Percentiles rank a stretch among this genome's conserved stretches.
Conservation (phyloP, 2,888 invertebrate genomes). For the Phasia obesa region DNA sequence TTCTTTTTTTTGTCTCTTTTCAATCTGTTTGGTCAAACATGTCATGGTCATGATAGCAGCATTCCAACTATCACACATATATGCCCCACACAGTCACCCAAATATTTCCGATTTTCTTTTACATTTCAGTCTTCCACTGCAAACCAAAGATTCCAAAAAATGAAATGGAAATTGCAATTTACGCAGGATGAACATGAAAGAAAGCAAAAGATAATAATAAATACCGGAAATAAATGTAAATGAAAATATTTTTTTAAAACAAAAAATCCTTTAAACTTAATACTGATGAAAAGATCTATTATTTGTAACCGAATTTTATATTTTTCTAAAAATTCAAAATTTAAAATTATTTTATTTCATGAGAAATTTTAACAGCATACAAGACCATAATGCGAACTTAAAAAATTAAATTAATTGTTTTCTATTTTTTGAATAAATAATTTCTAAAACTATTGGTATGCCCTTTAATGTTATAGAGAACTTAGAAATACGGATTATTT, state of each 20-base stretch:
- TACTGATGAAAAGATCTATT: too few relatives aligned
- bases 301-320: too few relatives aligned
- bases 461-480: too few relatives aligned
- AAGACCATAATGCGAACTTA: too few relatives aligned
- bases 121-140: neutral
- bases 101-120: neutral
- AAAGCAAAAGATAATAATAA: neutral
- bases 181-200: slow-evolving; percentile 7
- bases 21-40: slow-evolving; percentile 17
- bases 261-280: slow-evolving; percentile 23
- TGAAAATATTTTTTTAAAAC: neutral
- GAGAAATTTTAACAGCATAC: too few relatives aligned
- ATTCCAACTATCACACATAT: neutral
- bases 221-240: slow-evolving; percentile 39
- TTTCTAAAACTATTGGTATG: too few relatives aligned
- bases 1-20: slow-evolving; percentile 7
- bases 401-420: too few relatives aligned
- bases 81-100: neutral
- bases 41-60: slow-evolving; percentile 40
- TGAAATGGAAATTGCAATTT: slow-evolving; percentile 28
- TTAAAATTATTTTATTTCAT: too few relatives aligned
- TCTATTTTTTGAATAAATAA: too few relatives aligned
- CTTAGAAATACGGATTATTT: too few relatives aligned
- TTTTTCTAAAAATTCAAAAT: too few relatives aligned
- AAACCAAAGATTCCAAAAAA: neutral